These are phyloP conservation scores for Thelaira solivaga DNA, from an alignment of 2,888 invertebrate species.

Conservation along the genomic window DNA sequence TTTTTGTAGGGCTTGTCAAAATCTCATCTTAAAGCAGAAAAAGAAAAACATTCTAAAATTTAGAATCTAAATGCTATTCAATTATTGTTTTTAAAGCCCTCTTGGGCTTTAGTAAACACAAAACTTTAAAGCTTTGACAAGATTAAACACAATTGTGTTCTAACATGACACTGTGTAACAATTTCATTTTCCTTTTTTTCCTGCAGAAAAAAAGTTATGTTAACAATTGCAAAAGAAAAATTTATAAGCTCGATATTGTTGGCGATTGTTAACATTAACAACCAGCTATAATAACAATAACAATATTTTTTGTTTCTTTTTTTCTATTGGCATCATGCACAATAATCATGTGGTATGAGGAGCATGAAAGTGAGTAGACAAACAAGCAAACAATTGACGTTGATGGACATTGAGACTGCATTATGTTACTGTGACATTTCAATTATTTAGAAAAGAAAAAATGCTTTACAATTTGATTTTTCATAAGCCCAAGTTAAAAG, in stretches of 20 bases:
- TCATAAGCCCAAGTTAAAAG: background rate
- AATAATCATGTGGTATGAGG: constrained; percentile 28
- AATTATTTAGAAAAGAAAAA: constrained; percentile 38
- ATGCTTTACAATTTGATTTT: background rate
- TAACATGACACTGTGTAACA: constrained; percentile 24
- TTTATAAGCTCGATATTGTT: constrained; percentile 20
- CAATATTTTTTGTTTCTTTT: too few relatives aligned
- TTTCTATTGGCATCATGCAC: constrained; percentile 17
- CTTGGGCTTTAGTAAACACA: background rate
- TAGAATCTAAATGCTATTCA: too few relatives aligned
- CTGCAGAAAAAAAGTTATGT: constrained; percentile 13
- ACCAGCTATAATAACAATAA: background rate
- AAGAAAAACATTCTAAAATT: too few relatives aligned
- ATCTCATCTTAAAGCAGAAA: too few relatives aligned
- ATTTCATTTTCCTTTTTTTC: constrained; percentile 18
- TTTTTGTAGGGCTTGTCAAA: too few relatives aligned
- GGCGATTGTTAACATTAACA: constrained; percentile 20
- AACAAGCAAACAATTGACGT: constrained; percentile 36
- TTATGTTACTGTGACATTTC: constrained; percentile 50
- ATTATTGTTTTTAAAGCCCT: background rate
- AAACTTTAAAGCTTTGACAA: background rate
- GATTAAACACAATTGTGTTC: constrained; percentile 1
- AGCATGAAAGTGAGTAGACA: background rate
- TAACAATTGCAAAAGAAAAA: constrained; percentile 26
- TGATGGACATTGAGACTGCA: constrained; percentile 52